Evolutionary conservation across 2,113 vertebrate species (phyloP).

Genomic region (Dicaeum eximium): DNA sequence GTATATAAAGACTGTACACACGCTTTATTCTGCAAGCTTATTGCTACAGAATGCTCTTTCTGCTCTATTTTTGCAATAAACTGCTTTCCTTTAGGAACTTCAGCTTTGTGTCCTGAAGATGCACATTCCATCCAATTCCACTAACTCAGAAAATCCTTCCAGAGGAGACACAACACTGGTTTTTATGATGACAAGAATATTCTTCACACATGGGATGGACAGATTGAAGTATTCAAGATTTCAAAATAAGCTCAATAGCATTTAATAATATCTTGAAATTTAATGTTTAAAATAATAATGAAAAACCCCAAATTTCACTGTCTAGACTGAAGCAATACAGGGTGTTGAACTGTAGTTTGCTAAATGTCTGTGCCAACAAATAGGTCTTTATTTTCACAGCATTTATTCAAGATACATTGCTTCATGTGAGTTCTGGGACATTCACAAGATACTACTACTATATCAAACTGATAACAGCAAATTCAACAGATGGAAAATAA

Average conservation of each 20-base stretch:
- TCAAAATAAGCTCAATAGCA: not conserved
- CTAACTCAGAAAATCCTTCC: not conserved
- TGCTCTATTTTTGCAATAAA: not conserved
- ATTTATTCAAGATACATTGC: not conserved
- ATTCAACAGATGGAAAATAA: slow-evolving; percentile 20
- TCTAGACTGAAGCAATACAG: not conserved
- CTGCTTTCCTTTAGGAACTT: not conserved
- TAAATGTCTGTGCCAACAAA: not conserved
- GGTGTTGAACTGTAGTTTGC: not conserved
- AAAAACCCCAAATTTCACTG: not conserved
- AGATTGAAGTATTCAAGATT: not conserved
- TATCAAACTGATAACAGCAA: not conserved
- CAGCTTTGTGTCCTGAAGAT: not conserved
- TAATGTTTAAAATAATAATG: not conserved
- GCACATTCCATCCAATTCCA: not conserved
- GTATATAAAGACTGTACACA: not conserved
- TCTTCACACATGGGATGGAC: not conserved
- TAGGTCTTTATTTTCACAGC: not conserved
- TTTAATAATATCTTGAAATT: not conserved
- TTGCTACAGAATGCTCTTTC: not conserved
- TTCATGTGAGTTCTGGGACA: not conserved
- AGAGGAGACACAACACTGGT: not conserved
- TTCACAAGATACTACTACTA: not conserved
- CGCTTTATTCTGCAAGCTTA: not conserved
- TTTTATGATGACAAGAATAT: not conserved